Conservation (phyloP, 2,797 vertebrate genomes). For the Capromys pilorides region DNA sequence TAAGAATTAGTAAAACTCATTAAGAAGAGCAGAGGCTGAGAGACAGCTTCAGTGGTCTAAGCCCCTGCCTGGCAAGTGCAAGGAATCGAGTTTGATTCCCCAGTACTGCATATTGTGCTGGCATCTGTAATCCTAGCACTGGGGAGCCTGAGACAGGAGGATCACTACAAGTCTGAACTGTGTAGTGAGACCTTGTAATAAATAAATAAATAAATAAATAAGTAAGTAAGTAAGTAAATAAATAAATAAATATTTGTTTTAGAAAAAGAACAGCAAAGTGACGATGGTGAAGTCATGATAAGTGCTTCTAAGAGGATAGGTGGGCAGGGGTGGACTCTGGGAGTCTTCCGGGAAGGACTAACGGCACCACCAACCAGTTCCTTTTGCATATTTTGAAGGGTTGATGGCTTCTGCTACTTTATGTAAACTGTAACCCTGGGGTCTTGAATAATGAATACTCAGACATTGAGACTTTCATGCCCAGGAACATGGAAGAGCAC, state of each 20-base stretch:
- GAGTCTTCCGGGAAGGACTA: background rate
- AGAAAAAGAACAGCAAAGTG: background rate
- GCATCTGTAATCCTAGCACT: too few relatives aligned
- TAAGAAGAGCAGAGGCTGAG: background rate
- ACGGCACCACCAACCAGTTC: background rate
- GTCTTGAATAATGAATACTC: background rate
- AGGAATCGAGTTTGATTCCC: too few relatives aligned
- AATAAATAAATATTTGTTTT: too few relatives aligned
- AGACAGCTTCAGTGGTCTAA: too few relatives aligned
- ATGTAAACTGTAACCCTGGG: background rate
- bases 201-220: too few relatives aligned
- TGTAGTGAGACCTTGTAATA: too few relatives aligned
- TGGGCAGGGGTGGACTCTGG: background rate
- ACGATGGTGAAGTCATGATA: background rate
- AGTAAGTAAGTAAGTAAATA: too few relatives aligned
- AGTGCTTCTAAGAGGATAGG: background rate
- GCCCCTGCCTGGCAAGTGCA: too few relatives aligned
- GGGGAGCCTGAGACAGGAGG: too few relatives aligned
- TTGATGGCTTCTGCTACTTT: constrained; percentile 1
- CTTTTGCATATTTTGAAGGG: background rate
- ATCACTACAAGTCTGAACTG: too few relatives aligned
- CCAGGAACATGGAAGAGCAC: too few relatives aligned
- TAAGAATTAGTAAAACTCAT: constrained; percentile 7
- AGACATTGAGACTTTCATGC: background rate
- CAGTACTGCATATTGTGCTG: too few relatives aligned